phyloP scores from a whole-genome alignment of 2,797 vertebrate genomes.

The Myotis vivesi region DNA sequence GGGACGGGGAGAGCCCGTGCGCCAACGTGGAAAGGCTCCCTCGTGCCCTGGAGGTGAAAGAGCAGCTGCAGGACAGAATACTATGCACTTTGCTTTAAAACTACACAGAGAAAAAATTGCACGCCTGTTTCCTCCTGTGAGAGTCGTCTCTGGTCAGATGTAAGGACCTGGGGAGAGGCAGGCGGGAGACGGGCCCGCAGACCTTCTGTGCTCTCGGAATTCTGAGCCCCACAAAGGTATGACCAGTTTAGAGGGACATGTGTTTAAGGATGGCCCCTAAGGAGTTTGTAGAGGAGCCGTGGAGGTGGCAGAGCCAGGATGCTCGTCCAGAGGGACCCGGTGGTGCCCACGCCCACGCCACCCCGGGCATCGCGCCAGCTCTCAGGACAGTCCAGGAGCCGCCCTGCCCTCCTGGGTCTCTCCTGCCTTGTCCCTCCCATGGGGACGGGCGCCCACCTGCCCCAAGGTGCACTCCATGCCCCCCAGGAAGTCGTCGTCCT shows the following conservation, averaged over 20 bases:
- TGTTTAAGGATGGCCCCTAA: background rate
- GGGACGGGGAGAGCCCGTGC: background rate
- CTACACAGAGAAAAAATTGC: fast-evolving
- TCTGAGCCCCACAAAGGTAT: background rate
- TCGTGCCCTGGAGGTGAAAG: background rate
- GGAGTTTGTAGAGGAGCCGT: background rate
- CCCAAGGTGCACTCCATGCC: constrained; percentile 95
- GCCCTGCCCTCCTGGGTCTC: fast-evolving
- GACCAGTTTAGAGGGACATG: background rate
- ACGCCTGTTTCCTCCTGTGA: fast-evolving
- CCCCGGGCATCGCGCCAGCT: fast-evolving
- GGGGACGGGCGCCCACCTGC: constrained; percentile 86
- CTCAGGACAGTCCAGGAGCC: background rate
- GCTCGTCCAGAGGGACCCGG: fast-evolving
- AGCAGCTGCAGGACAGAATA: background rate
- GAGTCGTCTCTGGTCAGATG: background rate
- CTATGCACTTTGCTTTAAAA: too few relatives aligned
- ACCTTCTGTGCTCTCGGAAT: fast-evolving
- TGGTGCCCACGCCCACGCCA: fast-evolving
- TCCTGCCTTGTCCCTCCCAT: fast-evolving
- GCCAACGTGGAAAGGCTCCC: background rate
- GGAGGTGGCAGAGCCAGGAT: background rate
- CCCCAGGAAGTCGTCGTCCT: constrained; percentile 95
- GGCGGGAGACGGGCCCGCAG: fast-evolving
- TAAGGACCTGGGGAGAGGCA: too few relatives aligned